Evolutionary conservation across 2,888 invertebrate genomes (phyloP).

Genomic region (Diaperis boleti): DNA sequence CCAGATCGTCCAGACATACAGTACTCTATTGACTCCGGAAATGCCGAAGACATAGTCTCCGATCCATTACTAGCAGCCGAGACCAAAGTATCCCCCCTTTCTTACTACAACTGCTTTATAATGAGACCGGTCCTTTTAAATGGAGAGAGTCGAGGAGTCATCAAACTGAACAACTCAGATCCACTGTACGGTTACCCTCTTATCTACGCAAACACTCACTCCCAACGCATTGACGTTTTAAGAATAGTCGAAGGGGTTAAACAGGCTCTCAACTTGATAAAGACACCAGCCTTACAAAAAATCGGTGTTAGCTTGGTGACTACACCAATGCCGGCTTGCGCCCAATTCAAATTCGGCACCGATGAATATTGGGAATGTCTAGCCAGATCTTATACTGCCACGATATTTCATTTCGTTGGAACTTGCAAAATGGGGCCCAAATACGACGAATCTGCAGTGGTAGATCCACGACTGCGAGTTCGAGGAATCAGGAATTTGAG

Average conservation of each 20-base stretch:
- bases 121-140: constrained; percentile 73
- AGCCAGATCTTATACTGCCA: constrained; percentile 75
- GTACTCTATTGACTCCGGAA: constrained; percentile 73
- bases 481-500: constrained; percentile 74
- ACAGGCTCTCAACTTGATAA: constrained; percentile 71
- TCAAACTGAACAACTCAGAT: constrained; percentile 75
- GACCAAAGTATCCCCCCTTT: constrained; percentile 68
- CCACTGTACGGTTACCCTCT: constrained; percentile 79
- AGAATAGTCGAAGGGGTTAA: constrained; percentile 73
- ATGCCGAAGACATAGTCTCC: constrained; percentile 70
- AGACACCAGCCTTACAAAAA: constrained; percentile 71
- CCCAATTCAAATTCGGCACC: constrained; percentile 70
- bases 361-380: constrained; percentile 78
- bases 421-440: constrained; percentile 80
- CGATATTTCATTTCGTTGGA: constrained; percentile 78
- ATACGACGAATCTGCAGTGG: constrained; percentile 73
- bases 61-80: constrained; percentile 68
- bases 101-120: constrained; percentile 74
- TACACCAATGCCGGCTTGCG: constrained; percentile 72
- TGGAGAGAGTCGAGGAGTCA: constrained; percentile 74
- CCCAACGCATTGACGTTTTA: constrained; percentile 73
- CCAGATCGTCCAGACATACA: constrained; percentile 75
- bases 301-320: constrained; percentile 71
- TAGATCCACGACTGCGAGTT: constrained; percentile 74
- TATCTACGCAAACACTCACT: constrained; percentile 79